A percentile compares a stretch with the other conserved stretches of the same genome.
These are phyloP conservation scores for Cosmia trapezina DNA, from an alignment of 2,888 invertebrate genomes.

Conservation along the genomic window DNA sequence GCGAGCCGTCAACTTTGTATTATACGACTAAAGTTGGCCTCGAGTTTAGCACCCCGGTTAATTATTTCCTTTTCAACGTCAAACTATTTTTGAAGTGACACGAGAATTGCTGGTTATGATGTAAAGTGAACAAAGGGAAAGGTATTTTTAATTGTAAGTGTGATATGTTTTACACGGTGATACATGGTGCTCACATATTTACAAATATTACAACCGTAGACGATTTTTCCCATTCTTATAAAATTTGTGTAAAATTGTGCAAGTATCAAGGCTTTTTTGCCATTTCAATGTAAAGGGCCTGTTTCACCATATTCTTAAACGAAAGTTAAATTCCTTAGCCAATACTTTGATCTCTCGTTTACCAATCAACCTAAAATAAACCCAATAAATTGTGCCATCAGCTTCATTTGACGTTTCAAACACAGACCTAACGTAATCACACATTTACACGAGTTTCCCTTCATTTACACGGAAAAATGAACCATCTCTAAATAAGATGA, in stretches of 20 bases:
- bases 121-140: neutral
- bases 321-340: too few relatives aligned
- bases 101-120: too few relatives aligned
- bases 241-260: neutral
- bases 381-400: slow-evolving; percentile 19
- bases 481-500: slow-evolving; percentile 65
- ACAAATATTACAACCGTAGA: too few relatives aligned
- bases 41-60: slow-evolving; percentile 21
- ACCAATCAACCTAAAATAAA: slow-evolving; percentile 16
- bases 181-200: too few relatives aligned
- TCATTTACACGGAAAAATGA: slow-evolving; percentile 65
- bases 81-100: slow-evolving; percentile 14
- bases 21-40: slow-evolving; percentile 20
- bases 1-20: slow-evolving; percentile 28
- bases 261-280: neutral
- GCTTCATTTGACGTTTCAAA: slow-evolving; percentile 11
- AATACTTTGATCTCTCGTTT: slow-evolving; percentile 9
- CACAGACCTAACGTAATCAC: slow-evolving; percentile 50
- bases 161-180: neutral
- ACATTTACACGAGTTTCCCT: slow-evolving; percentile 54
- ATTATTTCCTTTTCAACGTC: slow-evolving; percentile 34
- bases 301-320: neutral
- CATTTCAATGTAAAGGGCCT: too few relatives aligned
- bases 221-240: neutral
- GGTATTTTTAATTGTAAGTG: neutral